phyloP scores from a whole-genome alignment of 2,888 invertebrate genomes.

The Prosopocoilus inquinatus region DNA sequence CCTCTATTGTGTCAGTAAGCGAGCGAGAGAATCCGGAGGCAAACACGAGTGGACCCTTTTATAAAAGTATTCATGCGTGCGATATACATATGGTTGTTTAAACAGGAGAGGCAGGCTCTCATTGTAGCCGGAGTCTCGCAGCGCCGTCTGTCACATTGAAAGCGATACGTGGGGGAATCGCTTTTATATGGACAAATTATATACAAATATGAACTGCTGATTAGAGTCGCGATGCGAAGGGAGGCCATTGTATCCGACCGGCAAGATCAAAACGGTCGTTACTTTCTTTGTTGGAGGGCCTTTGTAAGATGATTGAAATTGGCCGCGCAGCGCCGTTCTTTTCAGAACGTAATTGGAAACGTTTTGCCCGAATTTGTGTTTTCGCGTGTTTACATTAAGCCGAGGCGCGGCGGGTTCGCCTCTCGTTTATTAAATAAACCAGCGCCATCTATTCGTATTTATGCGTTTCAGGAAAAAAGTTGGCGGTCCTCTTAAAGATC shows the following conservation, averaged over 20 bases:
- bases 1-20: slow-evolving; percentile 15
- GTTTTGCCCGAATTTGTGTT: too few relatives aligned
- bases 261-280: slow-evolving; percentile 18
- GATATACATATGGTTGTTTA: slow-evolving; percentile 30
- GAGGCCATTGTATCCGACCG: slow-evolving; percentile 25
- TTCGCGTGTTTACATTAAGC: too few relatives aligned
- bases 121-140: slow-evolving; percentile 17
- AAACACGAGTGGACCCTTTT: slow-evolving; percentile 36
- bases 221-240: slow-evolving; percentile 37
- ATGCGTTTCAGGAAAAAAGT: too few relatives aligned
- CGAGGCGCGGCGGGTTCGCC: too few relatives aligned
- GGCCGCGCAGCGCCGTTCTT: slow-evolving; percentile 7
- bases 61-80: slow-evolving; percentile 50
- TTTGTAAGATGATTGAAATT: slow-evolving; percentile 25
- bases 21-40: not conserved
- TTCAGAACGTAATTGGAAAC: slow-evolving; percentile 14
- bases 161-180: slow-evolving; percentile 47
- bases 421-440: too few relatives aligned
- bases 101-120: slow-evolving; percentile 11
- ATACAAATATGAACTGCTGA: slow-evolving; percentile 53
- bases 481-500: too few relatives aligned
- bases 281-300: slow-evolving; percentile 14
- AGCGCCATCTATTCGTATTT: too few relatives aligned
- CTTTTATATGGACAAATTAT: slow-evolving; percentile 53
- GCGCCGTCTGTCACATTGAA: slow-evolving; percentile 44